Base-by-base conservation (phyloP, 2,888 invertebrate species). In the Lycia hirtaria region DNA sequence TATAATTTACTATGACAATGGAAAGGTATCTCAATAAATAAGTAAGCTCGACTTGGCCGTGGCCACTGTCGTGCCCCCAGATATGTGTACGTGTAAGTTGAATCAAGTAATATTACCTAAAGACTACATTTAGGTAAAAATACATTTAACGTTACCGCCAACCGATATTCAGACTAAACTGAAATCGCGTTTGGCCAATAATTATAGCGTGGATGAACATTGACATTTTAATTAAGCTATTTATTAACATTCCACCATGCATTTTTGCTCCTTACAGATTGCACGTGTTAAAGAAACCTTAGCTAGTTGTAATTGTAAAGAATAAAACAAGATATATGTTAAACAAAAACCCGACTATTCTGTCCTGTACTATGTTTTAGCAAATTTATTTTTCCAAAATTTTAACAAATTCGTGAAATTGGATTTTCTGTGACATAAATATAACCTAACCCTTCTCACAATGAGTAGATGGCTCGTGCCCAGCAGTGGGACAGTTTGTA, bases 261-360 rank as follows among this genome's bases (percentile, higher is more conserved):
- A 50, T 50, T 50, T 55, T 33, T 17, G 24, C 49, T 50, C 30
- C 49, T 24, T 49, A 43, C 55, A 32, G 33, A 50, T 37, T 28
- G 55, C 43, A 55, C 55, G 43, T 43, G 15, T 49, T 38, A 45
- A 40, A 9, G 33, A 56, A 33, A 19, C 45, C 19, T 45, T 24
- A 20, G 6, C 26, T 6, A 44, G 28, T 17, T 30, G 30, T 44
- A 44, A 12, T 44, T 12, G 37, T 43, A 43, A 44, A 43, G 26
- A 19, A 44, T 38, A 33, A 41, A 38, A 38, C 33, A 19, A 26
- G 10, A 41, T 26, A n/a, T 5, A 9, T 26, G n/a, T n/a, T n/a
- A n/a, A n/a, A n/a, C n/a, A n/a, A n/a, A n/a, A n/a, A n/a, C n/a
- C n/a, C n/a, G n/a, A n/a, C n/a, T n/a, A n/a, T n/a, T n/a, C n/a